A percentile compares a stretch with the other conserved stretches of the same genome.
Evolutionary conservation across 2,797 vertebrate species (phyloP).

Genomic region (Bradypodion pumilum): DNA sequence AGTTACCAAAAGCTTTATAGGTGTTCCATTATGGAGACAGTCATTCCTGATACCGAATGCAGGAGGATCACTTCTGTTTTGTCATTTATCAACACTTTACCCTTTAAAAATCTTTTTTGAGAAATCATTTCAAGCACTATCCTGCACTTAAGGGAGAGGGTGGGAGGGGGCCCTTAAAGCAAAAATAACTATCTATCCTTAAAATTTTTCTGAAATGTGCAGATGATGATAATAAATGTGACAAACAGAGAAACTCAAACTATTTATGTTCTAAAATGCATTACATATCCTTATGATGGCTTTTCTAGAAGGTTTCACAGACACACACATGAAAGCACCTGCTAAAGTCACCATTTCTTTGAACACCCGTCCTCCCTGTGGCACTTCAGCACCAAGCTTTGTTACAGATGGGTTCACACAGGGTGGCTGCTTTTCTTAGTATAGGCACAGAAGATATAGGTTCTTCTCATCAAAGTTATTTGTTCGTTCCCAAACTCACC

Average conservation of each 20-base stretch:
- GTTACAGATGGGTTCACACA: accelerated
- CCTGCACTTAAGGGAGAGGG: constrained; percentile 1
- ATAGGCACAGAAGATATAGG: neutral
- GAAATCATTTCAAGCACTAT: constrained; percentile 27
- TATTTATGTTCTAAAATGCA: constrained; percentile 46
- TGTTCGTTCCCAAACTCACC: neutral
- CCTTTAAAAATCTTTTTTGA: constrained; percentile 25
- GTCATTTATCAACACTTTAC: constrained; percentile 29
- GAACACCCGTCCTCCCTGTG: constrained; percentile 52
- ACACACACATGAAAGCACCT: constrained; percentile 57
- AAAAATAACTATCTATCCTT: constrained; percentile 15
- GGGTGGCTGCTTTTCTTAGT: constrained; percentile 32
- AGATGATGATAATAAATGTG: neutral
- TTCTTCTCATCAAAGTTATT: neutral
- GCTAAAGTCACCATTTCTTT: constrained; percentile 54
- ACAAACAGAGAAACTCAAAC: constrained; percentile 1
- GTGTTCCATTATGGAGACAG: constrained; percentile 10
- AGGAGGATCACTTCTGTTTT: neutral
- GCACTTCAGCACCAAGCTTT: constrained; percentile 58
- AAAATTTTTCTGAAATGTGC: constrained; percentile 34
- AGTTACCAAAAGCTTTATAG: constrained; percentile 22
- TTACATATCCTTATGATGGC: constrained; percentile 18
- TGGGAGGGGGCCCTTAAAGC: constrained; percentile 21
- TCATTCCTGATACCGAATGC: constrained; percentile 24
- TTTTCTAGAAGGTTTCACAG: constrained; percentile 51